Base-by-base conservation (phyloP, 2,888 invertebrate species). In the Pherbina coryleti region DNA sequence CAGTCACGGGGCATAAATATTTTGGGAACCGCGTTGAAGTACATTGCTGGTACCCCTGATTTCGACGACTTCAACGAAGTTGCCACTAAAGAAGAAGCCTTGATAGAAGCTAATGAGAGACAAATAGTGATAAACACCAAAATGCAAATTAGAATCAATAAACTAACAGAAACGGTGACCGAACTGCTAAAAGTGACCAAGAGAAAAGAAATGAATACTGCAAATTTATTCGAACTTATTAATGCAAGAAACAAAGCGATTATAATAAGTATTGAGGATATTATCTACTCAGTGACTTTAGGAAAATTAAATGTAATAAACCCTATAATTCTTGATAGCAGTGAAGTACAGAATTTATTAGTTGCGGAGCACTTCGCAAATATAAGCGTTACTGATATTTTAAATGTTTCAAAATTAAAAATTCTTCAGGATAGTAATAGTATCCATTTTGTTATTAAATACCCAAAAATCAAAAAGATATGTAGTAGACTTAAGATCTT, bases 21-120 rank as follows among this genome's bases (percentile, higher is more conserved):
- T 53, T 19, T 53, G 19, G 76, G 69, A 7, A 67, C 77, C 5
- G 78, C 67, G 5, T 57, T 75, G n/a, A 76, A 79, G 51, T 64
- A 62, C 25, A 37, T 79, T 22, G 79, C 77, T 25, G 79, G 76
- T 37, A 71, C 74, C 19, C 79, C 75, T 5, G 79, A 71, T 28
- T 77, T 74, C n/a, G 72, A 73, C 55, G 79, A 76, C 44, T 79
- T 67, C 60, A 70, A 62, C 28, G 49, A 75, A 9, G 66, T 70
- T 9, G 75, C 51, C 17, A 70, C 37, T 49, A 78, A 70, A 22
- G 34, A 57, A n/a, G n/a, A n/a, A n/a, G n/a, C n/a, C n/a, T n/a
- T n/a, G n/a, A n/a, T n/a, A n/a, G n/a, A n/a, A n/a, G n/a, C n/a
- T n/a, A n/a, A n/a, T n/a, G n/a, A n/a, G n/a, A n/a, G n/a, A n/a